phyloP scores from a whole-genome alignment of 2,113 vertebrate species.

The Coracopsis vasa region DNA sequence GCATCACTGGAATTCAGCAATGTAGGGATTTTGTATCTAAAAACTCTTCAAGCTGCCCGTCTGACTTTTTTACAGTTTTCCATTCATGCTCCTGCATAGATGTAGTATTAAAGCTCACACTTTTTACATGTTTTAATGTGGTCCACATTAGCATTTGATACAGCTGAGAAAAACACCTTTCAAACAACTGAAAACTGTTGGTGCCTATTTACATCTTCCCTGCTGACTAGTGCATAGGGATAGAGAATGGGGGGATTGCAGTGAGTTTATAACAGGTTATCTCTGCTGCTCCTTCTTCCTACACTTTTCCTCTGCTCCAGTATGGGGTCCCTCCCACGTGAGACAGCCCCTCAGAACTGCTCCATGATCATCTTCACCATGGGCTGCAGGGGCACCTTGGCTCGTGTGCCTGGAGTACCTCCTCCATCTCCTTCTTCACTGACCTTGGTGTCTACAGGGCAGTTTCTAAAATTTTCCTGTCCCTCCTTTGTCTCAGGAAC shows the following conservation, averaged over 20 bases:
- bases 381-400: background rate
- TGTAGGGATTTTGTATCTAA: background rate
- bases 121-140: background rate
- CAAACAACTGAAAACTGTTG: background rate
- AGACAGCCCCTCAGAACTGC: background rate
- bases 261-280: background rate
- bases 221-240: rapidly evolving
- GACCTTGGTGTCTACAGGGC: background rate
- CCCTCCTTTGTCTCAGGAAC: background rate
- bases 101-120: background rate
- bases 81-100: background rate
- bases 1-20: background rate
- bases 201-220: background rate
- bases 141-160: background rate
- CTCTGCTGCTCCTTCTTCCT: background rate
- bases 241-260: background rate
- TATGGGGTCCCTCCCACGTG: rapidly evolving
- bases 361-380: background rate
- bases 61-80: background rate
- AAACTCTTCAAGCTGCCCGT: background rate
- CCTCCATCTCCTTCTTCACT: background rate
- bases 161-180: background rate
- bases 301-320: background rate
- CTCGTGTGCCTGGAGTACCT: background rate
- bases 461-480: background rate